A percentile compares a stretch with the other conserved stretches of the same genome.
These are phyloP conservation scores for Oryzias sinensis DNA, from an alignment of 2,797 vertebrate species.

Conservation along the genomic window DNA sequence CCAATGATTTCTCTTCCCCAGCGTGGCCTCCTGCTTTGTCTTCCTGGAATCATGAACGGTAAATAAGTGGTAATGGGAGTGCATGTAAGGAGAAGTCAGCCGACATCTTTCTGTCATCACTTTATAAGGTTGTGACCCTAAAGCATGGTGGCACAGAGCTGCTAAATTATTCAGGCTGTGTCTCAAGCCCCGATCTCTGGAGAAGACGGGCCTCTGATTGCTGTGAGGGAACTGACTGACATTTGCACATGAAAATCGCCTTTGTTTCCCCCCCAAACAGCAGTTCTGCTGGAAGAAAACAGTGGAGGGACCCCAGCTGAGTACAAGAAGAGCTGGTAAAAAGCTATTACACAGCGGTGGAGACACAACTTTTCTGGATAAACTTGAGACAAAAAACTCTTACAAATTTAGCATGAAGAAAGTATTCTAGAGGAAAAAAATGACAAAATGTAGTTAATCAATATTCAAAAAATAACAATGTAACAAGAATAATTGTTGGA, in stretches of 20 bases:
- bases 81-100: constrained; percentile 75
- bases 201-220: constrained; percentile 80
- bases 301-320: constrained; percentile 58
- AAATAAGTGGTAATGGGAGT: constrained; percentile 83
- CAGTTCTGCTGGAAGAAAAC: constrained; percentile 75
- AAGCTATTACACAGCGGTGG: constrained; percentile 20
- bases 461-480: constrained; percentile 55
- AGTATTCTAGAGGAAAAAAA: constrained; percentile 13
- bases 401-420: constrained; percentile 6
- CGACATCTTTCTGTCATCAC: constrained; percentile 81
- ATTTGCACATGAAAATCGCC: constrained; percentile 86
- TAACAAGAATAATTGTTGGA: constrained; percentile 46
- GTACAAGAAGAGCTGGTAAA: constrained; percentile 28
- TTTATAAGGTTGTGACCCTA: constrained; percentile 84
- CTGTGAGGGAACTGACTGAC: constrained; percentile 82
- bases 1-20: constrained; percentile 60
- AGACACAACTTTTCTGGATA: constrained; percentile 14
- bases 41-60: constrained; percentile 72
- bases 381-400: constrained; percentile 13
- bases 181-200: constrained; percentile 76
- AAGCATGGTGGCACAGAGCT: constrained; percentile 78
- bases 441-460: constrained; percentile 39
- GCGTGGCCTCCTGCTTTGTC: constrained; percentile 67
- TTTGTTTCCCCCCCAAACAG: constrained; percentile 75
- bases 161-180: constrained; percentile 84